These are phyloP conservation scores for Lochmaea capreae DNA, from an alignment of 2,888 invertebrate species.

Conservation along the genomic window DNA sequence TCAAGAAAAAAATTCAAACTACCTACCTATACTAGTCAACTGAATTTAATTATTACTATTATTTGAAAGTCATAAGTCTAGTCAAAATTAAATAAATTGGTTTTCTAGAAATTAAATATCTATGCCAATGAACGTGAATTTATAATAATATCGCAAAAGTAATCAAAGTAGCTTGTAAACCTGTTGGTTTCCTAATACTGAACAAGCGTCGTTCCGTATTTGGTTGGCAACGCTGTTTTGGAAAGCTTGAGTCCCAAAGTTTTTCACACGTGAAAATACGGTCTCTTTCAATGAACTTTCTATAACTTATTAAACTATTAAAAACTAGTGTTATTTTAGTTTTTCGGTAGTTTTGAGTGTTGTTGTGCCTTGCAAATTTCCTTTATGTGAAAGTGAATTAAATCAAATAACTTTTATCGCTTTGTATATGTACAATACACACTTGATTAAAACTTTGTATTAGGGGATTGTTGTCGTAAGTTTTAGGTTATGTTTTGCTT, in stretches of 20 bases:
- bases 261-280: slow-evolving; percentile 60
- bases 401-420: slow-evolving; percentile 47
- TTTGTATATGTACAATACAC: slow-evolving; percentile 41
- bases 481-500: slow-evolving; percentile 52
- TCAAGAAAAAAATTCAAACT: no score
- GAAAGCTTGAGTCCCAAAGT: slow-evolving; percentile 53
- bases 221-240: slow-evolving; percentile 28
- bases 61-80: no score
- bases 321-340: slow-evolving; percentile 43
- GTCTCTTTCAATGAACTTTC: slow-evolving; percentile 59
- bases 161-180: neutral
- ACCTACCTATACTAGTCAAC: no score
- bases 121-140: no score
- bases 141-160: no score
- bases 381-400: slow-evolving; percentile 44
- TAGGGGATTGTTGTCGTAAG: slow-evolving; percentile 54
- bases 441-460: slow-evolving; percentile 51
- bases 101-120: no score
- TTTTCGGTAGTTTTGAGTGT: slow-evolving; percentile 29
- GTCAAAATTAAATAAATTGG: no score
- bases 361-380: slow-evolving; percentile 31
- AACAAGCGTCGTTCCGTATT: neutral
- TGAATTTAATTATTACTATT: no score
- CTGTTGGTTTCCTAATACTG: slow-evolving; percentile 8
- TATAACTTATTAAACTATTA: slow-evolving; percentile 57